Evolutionary conservation across 2,113 vertebrate species (phyloP).

Genomic region (Sialia sialis): DNA sequence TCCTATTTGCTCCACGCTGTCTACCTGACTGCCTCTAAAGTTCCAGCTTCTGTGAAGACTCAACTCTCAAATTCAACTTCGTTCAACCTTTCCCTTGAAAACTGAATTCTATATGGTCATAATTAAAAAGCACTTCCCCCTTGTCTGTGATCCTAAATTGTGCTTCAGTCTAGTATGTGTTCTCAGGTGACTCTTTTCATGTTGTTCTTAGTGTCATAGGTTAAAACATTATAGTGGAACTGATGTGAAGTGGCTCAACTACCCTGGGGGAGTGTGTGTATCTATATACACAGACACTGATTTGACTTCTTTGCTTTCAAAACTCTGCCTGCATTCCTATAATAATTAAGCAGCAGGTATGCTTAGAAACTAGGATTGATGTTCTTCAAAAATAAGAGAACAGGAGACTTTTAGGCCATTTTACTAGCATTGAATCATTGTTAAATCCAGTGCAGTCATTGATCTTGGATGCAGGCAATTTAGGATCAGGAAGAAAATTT

Average conservation of each 20-base stretch:
- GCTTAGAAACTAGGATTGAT: neutral
- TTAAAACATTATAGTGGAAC: neutral
- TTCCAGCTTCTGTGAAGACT: slow-evolving; percentile 67
- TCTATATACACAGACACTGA: neutral
- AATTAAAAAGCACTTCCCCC: slow-evolving; percentile 59
- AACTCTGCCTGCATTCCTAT: neutral
- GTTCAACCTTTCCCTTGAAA: neutral
- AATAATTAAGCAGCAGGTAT: neutral
- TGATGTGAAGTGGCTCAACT: neutral
- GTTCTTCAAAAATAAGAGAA: neutral
- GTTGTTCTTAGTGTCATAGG: neutral
- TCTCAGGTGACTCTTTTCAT: neutral
- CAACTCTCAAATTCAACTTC: neutral
- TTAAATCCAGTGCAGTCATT: neutral
- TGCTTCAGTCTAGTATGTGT: neutral
- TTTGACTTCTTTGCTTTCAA: neutral
- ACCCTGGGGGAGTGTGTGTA: fast-evolving
- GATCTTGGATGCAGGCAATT: neutral
- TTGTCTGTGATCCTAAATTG: neutral
- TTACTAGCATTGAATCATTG: neutral
- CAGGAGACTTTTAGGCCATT: neutral
- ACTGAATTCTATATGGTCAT: neutral
- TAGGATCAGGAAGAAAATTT: neutral
- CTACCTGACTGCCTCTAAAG: slow-evolving; percentile 33
- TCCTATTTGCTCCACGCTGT: slow-evolving; percentile 1